A percentile compares a stretch with the other conserved stretches of the same genome.
Conservation (phyloP, 2,113 vertebrate genomes). For the Pelecanus crispus region DNA sequence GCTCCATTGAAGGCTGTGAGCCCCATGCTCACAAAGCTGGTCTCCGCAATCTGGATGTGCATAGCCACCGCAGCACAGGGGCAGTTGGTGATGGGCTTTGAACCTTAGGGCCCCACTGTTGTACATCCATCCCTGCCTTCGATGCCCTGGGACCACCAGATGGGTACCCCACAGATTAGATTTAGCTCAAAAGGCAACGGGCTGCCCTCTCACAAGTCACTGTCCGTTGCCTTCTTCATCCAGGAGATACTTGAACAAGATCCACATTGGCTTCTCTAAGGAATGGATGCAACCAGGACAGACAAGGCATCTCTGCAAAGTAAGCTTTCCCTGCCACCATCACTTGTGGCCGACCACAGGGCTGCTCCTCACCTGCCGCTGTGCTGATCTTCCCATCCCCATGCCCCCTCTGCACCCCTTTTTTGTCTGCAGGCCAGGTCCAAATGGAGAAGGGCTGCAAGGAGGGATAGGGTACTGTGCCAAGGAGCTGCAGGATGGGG, state of each 20-base stretch:
- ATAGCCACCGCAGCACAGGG: background rate
- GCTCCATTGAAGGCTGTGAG: background rate
- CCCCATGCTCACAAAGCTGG: background rate
- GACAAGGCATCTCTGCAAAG: background rate
- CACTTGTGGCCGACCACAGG: accelerated
- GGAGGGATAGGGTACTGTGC: too few species aligned
- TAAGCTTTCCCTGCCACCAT: background rate
- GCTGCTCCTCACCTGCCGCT: background rate
- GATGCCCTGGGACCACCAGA: background rate
- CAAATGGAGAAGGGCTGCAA: background rate
- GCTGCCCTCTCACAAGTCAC: accelerated
- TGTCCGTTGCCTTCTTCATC: background rate
- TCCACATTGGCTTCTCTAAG: background rate
- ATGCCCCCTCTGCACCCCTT: accelerated
- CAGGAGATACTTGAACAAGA: background rate
- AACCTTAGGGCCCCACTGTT: accelerated
- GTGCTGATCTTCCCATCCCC: background rate
- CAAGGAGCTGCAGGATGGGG: background rate
- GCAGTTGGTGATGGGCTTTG: background rate
- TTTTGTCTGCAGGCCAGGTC: background rate
- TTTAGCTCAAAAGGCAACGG: background rate
- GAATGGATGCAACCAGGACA: accelerated
- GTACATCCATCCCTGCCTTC: background rate
- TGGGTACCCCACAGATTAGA: background rate
- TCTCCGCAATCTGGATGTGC: too few species aligned